A percentile compares a stretch with the other conserved stretches of the same genome.
Conservation (phyloP, 1,140 invertebrate genomes). For the Papilio aristodemus region DNA sequence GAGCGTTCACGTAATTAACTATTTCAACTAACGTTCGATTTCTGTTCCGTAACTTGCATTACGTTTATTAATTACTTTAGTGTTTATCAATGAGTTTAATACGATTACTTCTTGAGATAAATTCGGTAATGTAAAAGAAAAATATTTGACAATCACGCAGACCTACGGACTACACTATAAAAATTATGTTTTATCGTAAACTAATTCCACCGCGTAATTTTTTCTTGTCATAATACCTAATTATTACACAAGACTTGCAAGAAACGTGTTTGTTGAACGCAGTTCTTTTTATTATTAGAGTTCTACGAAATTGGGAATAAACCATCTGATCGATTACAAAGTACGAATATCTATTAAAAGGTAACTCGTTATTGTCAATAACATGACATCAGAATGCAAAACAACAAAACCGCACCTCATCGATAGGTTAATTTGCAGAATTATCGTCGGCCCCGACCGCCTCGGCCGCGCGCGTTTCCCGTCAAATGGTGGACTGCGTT, state of each 20-base stretch:
- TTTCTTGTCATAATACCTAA: too few relatives aligned
- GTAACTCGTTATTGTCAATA: background rate
- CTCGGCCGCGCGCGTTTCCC: background rate
- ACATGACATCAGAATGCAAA: constrained; percentile 15
- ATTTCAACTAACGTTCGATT: constrained; percentile 14
- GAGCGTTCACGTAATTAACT: constrained; percentile 29
- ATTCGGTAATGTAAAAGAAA: background rate
- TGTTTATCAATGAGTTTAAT: background rate
- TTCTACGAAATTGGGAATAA: too few relatives aligned
- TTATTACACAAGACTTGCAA: too few relatives aligned
- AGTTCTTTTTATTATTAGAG: too few relatives aligned
- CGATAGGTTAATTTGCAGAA: constrained; percentile 49
- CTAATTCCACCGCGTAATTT: too few relatives aligned
- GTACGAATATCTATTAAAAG: background rate
- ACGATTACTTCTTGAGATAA: constrained; percentile 4
- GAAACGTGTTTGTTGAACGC: too few relatives aligned
- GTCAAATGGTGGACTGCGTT: constrained; percentile 43
- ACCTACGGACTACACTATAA: too few relatives aligned
- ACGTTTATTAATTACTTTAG: constrained; percentile 1
- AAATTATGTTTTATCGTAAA: too few relatives aligned
- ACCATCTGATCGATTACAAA: too few relatives aligned
- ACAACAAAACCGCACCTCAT: constrained; percentile 35
- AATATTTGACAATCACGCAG: background rate
- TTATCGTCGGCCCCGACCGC: constrained; percentile 30
- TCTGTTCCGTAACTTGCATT: constrained; percentile 2